Evolutionary conservation across 2,888 invertebrate species (phyloP), one percentile per base, ranked within the genome.

Genomic region (Protophormia terraenovae): DNA sequence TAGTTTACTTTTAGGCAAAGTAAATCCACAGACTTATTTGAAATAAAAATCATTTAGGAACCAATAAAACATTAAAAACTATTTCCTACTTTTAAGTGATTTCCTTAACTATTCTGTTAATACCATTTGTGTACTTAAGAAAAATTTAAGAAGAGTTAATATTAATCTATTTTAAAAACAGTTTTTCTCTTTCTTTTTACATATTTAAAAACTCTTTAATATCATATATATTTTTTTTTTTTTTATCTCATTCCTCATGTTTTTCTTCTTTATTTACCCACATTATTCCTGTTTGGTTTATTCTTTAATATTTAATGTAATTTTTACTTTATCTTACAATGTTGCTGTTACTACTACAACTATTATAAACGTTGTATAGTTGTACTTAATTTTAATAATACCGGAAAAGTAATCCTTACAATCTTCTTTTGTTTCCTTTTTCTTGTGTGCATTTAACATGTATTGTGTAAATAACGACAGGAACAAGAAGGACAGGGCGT

Each of bases 231-330:
- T 22, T 50, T 22, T 12, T 12, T 22, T 22, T 50, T 50, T 50
- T 5, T 24, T 24, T 12, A n/a, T n/a, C n/a, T n/a, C n/a, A n/a
- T n/a, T n/a, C n/a, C n/a, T n/a, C n/a, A n/a, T n/a, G n/a, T n/a
- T n/a, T n/a, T n/a, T n/a, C n/a, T n/a, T n/a, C 5, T 19, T 50
- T 50, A 7, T 19, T 62, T 69, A n/a, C 4, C 41, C 77, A 45
- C 47, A 45, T 45, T 69, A 35, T 67, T 76, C 55, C 77, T 78
- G 78, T 71, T 60, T 35, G 77, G 69, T 73, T 38, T 72, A 58
- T 72, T 60, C 29, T 87, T 87, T 78, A 86, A 87, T 87, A 85
- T 86, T 86, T 84, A 80, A 86, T 86, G 84, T 79, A 86, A 83
- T 80, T 77, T 86, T 85, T 71, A 38, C 45, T 24, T 67, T 55